Conservation (phyloP, 2,113 vertebrate species). For the Mus spicilegus region DNA sequence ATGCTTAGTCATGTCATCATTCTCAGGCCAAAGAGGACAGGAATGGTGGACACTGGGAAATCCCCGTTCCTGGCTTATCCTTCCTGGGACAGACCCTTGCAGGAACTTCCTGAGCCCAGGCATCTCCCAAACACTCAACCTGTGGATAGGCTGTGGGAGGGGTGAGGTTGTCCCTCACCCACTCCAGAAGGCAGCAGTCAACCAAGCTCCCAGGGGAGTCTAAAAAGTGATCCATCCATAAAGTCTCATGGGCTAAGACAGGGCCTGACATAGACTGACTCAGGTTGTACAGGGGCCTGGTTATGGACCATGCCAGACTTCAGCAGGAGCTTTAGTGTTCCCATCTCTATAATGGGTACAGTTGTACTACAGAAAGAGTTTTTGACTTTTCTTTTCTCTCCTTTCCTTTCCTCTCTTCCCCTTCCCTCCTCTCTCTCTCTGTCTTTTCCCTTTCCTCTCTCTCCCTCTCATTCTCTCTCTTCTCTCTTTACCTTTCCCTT, state of each 20-base stretch:
- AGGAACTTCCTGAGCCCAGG: not conserved
- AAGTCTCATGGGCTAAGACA: too few species aligned
- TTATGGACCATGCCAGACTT: too few species aligned
- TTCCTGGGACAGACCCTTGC: too few species aligned
- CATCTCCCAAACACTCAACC: not conserved
- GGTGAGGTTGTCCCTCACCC: not conserved
- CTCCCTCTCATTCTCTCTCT: accelerated
- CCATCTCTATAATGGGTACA: not conserved
- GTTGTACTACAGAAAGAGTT: not conserved
- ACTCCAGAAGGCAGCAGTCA: not conserved
- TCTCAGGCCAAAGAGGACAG: not conserved
- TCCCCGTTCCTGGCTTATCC: not conserved
- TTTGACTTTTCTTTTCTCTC: not conserved
- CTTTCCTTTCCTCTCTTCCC: accelerated
- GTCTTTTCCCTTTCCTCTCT: accelerated
- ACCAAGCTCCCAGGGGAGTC: not conserved
- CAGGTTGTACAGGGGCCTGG: not conserved
- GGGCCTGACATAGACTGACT: accelerated
- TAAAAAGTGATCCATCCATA: not conserved
- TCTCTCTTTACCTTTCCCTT: not conserved
- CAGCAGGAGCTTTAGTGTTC: not conserved
- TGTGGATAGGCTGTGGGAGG: not conserved
- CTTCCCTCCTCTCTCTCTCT: accelerated
- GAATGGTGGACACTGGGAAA: not conserved
- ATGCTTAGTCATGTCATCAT: accelerated